These are phyloP conservation scores for Molossus alvarezi DNA, from an alignment of 2,797 vertebrate species.

Conservation along the genomic window DNA sequence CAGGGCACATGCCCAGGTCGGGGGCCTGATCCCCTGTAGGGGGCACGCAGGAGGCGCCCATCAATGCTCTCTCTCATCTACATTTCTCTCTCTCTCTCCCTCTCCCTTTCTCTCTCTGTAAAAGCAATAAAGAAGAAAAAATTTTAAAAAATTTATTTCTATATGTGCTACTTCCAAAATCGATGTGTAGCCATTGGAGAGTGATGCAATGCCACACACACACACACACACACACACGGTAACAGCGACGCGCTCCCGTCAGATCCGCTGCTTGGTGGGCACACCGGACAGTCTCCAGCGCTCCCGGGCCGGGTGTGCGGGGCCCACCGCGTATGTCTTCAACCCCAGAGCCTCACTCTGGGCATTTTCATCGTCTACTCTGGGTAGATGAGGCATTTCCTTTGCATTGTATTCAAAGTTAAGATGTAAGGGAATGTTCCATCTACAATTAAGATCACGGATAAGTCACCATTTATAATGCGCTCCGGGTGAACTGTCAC, in stretches of 20 bases:
- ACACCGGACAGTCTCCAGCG: no score
- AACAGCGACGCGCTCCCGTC: rapidly evolving
- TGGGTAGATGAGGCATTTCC: background rate
- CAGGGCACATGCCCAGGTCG: no score
- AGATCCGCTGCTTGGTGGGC: no score
- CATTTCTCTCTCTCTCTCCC: no score
- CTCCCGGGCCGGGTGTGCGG: rapidly evolving
- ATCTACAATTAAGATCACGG: background rate
- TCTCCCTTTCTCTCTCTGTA: no score
- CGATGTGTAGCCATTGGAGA: rapidly evolving
- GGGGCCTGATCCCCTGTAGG: no score
- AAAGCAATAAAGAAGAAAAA: no score
- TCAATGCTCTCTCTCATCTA: no score
- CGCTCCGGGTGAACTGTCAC: background rate
- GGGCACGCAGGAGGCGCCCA: no score
- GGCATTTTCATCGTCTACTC: background rate
- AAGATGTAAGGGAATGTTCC: background rate
- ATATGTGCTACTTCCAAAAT: background rate
- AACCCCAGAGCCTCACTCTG: background rate
- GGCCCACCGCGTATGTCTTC: rapidly evolving
- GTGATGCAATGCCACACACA: background rate
- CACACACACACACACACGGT: rapidly evolving
- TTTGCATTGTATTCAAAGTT: constrained; percentile 25
- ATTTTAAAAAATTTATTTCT: background rate
- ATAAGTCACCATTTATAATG: background rate